Evolutionary conservation across 53 echinoderm and acorn worm species (phyloP), one percentile per base, ranked within the genome.

Genomic region (Echinometra lucunter): DNA sequence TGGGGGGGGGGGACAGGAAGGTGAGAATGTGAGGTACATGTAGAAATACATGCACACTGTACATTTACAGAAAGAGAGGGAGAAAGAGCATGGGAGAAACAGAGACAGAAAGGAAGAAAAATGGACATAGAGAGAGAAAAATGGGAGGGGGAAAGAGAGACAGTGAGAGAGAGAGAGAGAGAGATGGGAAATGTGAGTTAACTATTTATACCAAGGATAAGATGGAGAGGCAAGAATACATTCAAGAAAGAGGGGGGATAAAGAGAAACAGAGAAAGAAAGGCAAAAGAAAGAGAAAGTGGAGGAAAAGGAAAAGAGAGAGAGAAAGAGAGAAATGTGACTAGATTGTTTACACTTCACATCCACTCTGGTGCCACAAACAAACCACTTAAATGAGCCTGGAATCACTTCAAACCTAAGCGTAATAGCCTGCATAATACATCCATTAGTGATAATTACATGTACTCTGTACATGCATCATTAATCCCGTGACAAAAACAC

Each of bases 341-440:
- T 18, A 49, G 53, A 53, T 53, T 81, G 44, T 81, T 78, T 78
- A 38, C 16, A 81, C 42, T 15, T 44, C 42, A 85, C 28, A n/a
- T 85, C 49, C 27, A 85, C 49, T 85, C n/a, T 47, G 49, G n/a
- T 85, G 85, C n/a, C 27, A 85, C 85, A 85, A 85, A 85, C 85
- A 85, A 85, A 85, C 85, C 47, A 85, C 85, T 85, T 85, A 13
- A 85, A 47, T 85, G 45, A 47, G 45, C 0, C 85, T 49, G 11
- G 21, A 85, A 85, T 85, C 47, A 85, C 85, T 47, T 47, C 85
- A 85, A 28, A n/a, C 85, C 49, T 47, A n/a, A 11, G 21, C 3
- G 49, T 28, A 47, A 45, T 49, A 47, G 45, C 49, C 49, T 85
- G 27, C 47, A 85, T 47, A 21, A 25, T n/a, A 85, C 85, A 47